These are phyloP conservation scores for Apotomis capreana DNA, from an alignment of 2,888 invertebrate species.

Conservation along the genomic window DNA sequence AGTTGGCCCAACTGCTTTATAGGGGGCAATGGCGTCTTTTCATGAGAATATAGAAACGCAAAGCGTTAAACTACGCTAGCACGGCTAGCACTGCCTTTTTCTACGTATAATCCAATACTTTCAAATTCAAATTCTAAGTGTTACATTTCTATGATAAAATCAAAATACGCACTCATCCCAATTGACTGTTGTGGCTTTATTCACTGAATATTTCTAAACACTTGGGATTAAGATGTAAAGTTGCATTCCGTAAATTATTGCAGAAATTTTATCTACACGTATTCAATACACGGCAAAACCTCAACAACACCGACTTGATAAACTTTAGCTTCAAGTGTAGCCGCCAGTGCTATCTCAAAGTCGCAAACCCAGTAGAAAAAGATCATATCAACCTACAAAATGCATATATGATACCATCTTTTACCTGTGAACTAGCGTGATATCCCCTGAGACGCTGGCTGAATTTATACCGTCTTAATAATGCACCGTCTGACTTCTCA, in stretches of 20 bases:
- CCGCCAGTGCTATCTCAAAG: conserved; percentile 9
- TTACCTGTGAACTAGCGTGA: not conserved
- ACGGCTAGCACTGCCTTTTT: no score
- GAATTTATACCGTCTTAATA: conserved; percentile 24
- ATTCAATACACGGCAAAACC: conserved; percentile 3
- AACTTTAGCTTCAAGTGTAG: conserved; percentile 14
- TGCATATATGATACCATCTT: not conserved
- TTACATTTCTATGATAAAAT: no score
- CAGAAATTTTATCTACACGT: not conserved
- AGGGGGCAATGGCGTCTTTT: no score
- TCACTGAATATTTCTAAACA: no score
- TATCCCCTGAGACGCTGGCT: conserved; percentile 3
- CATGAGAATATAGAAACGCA: no score
- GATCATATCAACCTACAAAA: not conserved
- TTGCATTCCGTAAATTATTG: not conserved
- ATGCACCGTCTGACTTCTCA: not conserved
- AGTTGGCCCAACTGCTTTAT: no score
- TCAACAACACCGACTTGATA: conserved; percentile 11
- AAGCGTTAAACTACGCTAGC: no score
- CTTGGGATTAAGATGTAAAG: no score
- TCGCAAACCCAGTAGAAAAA: not conserved
- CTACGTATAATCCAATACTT: no score
- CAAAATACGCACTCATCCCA: no score
- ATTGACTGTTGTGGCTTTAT: no score
- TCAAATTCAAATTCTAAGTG: no score